Evolutionary conservation across 2,113 vertebrate genomes (phyloP).

Genomic region (Lynx canadensis): DNA sequence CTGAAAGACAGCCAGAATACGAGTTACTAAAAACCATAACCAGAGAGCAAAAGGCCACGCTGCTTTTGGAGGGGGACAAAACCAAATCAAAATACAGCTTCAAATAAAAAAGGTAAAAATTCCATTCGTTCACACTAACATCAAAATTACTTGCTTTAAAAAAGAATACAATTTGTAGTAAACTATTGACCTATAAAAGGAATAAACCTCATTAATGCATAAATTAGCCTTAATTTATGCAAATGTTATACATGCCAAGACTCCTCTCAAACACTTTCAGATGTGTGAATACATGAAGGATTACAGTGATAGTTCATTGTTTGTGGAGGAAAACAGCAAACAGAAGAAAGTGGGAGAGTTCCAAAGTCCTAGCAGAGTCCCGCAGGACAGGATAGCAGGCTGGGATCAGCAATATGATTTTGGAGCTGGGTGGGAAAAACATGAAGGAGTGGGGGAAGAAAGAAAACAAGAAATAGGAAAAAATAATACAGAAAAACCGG

Average conservation of each 20-base stretch:
- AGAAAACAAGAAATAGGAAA: background rate
- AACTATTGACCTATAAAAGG: constrained; percentile 19
- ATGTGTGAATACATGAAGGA: constrained; percentile 33
- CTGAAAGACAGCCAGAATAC: background rate
- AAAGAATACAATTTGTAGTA: background rate
- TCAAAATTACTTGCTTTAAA: constrained; percentile 17
- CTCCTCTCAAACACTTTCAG: constrained; percentile 41
- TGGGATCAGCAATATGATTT: background rate
- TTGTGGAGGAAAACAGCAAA: background rate
- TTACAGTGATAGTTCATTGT: constrained; percentile 25
- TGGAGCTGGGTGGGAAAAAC: constrained; percentile 33
- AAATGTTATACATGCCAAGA: constrained; percentile 47
- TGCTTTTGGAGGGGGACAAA: background rate
- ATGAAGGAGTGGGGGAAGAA: background rate
- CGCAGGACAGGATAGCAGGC: background rate
- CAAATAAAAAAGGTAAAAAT: background rate
- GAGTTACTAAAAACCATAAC: background rate
- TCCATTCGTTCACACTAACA: background rate
- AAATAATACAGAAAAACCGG: background rate
- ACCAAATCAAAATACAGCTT: constrained; percentile 13
- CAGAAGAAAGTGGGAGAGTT: background rate
- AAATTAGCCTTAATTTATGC: constrained; percentile 54
- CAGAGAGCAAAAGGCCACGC: background rate
- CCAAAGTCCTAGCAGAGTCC: background rate
- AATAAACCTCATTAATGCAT: constrained; percentile 41